Evolutionary conservation across 2,113 vertebrate genomes (phyloP).

Genomic region (Onychostruthus taczanowskii): DNA sequence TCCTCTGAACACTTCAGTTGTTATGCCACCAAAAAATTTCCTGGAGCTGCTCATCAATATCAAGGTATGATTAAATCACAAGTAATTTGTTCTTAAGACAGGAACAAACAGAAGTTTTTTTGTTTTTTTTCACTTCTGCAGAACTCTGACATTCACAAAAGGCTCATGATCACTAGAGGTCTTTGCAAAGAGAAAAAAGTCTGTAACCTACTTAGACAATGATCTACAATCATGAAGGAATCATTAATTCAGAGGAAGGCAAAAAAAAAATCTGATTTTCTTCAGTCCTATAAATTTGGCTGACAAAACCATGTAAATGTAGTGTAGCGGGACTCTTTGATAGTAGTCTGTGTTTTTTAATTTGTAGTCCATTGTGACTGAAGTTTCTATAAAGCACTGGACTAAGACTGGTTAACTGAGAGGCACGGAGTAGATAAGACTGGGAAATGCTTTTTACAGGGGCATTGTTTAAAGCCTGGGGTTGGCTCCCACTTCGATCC

Average conservation of each 20-base stretch:
- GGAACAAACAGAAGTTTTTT: not conserved
- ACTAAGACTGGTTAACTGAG: not conserved
- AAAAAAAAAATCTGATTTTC: not conserved
- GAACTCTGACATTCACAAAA: not conserved
- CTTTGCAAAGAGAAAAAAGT: not conserved
- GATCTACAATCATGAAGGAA: not conserved
- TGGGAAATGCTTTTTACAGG: not conserved
- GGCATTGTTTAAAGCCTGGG: not conserved
- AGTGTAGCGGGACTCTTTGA: not conserved
- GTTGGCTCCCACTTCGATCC: not conserved
- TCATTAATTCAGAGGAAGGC: not conserved
- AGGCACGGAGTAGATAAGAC: not conserved
- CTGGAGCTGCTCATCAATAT: constrained; percentile 91
- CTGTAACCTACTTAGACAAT: not conserved
- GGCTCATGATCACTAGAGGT: not conserved
- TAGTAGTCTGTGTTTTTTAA: not conserved
- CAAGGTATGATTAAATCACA: constrained; percentile 77
- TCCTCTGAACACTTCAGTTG: constrained; percentile 92
- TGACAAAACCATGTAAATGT: not conserved
- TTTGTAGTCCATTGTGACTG: not conserved
- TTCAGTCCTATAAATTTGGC: not conserved
- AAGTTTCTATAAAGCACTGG: not conserved
- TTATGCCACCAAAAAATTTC: constrained; percentile 92
- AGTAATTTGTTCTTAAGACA: not conserved
- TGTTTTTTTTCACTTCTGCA: not conserved